Conservation (phyloP, 2,888 invertebrate genomes). For the Acleris sparsana region DNA sequence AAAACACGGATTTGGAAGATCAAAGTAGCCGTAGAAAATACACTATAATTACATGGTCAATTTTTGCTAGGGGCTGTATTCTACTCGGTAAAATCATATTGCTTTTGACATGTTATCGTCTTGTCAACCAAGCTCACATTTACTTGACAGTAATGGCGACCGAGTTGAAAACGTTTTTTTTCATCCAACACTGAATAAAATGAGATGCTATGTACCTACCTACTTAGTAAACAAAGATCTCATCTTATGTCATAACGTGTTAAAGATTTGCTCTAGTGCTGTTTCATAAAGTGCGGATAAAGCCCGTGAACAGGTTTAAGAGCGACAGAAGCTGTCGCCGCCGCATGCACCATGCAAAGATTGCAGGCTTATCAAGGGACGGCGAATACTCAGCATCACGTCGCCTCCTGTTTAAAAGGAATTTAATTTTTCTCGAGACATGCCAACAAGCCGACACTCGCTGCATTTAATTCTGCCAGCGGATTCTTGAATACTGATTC, state of each 20-base stretch:
- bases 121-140: too few species aligned
- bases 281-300: background rate
- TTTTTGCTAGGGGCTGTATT: too few species aligned
- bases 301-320: background rate
- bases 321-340: background rate
- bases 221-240: too few species aligned
- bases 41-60: too few species aligned
- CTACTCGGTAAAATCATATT: too few species aligned
- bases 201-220: too few species aligned
- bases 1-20: too few species aligned
- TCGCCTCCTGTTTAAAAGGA: constrained; percentile 51
- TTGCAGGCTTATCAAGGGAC: constrained; percentile 34
- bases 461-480: constrained; percentile 57
- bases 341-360: constrained; percentile 12
- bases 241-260: background rate
- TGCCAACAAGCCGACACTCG: constrained; percentile 55
- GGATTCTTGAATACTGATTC: constrained; percentile 65
- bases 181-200: too few species aligned
- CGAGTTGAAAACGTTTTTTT: too few species aligned
- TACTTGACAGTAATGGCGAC: too few species aligned
- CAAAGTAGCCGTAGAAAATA: too few species aligned
- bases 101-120: too few species aligned
- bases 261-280: background rate
- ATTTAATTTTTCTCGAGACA: constrained; percentile 70
- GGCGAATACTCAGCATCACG: constrained; percentile 47